These are phyloP conservation scores for Benthochromis sp. DNA, from an alignment of 2,113 vertebrate species.

Conservation along the genomic window DNA sequence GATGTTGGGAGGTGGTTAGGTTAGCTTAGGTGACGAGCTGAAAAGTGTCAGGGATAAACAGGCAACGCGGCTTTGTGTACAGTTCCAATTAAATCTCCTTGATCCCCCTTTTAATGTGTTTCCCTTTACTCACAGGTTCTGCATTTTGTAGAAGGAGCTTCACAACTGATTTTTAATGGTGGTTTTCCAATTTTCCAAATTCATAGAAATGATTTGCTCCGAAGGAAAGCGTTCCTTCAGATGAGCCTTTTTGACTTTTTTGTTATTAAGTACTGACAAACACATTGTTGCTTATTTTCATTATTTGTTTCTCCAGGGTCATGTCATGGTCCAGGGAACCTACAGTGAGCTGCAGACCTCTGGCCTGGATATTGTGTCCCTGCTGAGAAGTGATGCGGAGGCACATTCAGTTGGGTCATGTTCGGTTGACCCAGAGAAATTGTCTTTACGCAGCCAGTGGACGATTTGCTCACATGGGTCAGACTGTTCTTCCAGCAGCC, in stretches of 20 bases:
- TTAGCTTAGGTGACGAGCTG: neutral
- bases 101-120: neutral
- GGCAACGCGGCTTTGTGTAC: rapidly evolving
- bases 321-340: slow-evolving; percentile 77
- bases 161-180: neutral
- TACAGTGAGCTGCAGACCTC: slow-evolving; percentile 79
- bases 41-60: neutral
- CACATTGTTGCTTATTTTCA: neutral
- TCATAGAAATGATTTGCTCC: neutral
- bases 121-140: neutral
- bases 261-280: neutral
- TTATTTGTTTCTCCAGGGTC: slow-evolving; percentile 68
- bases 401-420: neutral
- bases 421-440: neutral
- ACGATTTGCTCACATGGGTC: neutral
- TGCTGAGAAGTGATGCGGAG: slow-evolving; percentile 79
- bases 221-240: neutral
- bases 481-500: neutral
- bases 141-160: neutral
- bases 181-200: neutral
- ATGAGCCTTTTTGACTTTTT: neutral
- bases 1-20: neutral
- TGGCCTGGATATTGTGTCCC: slow-evolving; percentile 80
- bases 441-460: slow-evolving; percentile 1
- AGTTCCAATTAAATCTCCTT: neutral